Evolutionary conservation across 2,888 invertebrate species (phyloP), one percentile per base, ranked within the genome.

Genomic region (Adelognathus sp.): DNA sequence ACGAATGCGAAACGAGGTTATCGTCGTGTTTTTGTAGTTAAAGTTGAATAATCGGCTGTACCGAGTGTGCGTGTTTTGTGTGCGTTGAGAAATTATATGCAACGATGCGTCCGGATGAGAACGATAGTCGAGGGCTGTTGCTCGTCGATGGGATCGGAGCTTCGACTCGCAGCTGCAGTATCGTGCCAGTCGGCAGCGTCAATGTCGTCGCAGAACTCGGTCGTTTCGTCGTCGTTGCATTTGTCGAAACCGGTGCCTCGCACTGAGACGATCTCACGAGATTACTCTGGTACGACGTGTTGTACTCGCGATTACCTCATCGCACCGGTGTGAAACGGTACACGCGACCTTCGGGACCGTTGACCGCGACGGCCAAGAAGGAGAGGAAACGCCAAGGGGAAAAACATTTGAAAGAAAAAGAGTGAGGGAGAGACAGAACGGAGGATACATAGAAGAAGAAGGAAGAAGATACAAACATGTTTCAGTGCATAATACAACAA

Each of bases 401-500:
- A 21, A 31, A 63, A 54, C 56, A 76, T 31, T 56, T 52, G 58
- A 31, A 39, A 54, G 54, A 33, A 33, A 60, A 63, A 44, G 46
- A 56, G 61, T 58, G 31, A 52, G 61, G 33, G 11, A 54, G 39
- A 9, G 18, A 61, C 56, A 60, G 16, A 36, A 27, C 16, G 70
- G 39, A 69, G 29, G 39, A 16, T 36, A 33, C 36, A 24, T 56
- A 41, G n/a, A 27, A 46, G 41, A 50, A 21, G 36, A 36, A 14
- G 39, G 36, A 36, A 60, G 52, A 52, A 74, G 16, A 56, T 54
- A 24, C 50, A 77, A 86, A 80, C 86, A 96, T 96, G 96, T 96
- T 96, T 92, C 96, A 96, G 93, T 96, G 96, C 92, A 96, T 96
- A 88, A 96, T 96, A 90, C 96, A 96, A 92, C 96, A 95, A 92